Evolutionary conservation across 2,113 vertebrate genomes (phyloP), one percentile per base, ranked within the genome.

Genomic region (Ptilorrhoa leucosticta): DNA sequence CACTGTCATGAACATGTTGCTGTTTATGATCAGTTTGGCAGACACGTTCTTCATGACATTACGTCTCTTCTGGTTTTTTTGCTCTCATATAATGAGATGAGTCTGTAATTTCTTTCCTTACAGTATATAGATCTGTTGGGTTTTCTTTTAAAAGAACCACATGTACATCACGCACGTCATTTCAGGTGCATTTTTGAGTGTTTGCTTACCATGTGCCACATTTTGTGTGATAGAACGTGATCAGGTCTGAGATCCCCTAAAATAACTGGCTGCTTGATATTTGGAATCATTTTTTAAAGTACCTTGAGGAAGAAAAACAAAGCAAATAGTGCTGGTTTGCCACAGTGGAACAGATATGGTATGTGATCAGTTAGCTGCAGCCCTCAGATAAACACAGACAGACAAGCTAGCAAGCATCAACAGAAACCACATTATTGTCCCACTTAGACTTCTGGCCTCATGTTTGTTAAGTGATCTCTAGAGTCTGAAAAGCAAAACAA

Each of bases 291-390:
- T 99, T 98, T 97, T n/a, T 87, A 94, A 98, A 98, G 97, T 97
- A 98, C 95, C 97, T 98, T 87, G 93, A 98, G 97, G 95, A 95
- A 97, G 95, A 95, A 97, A 98, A 96, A 96, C 97, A 94, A 97
- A 98, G 98, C 91, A 95, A 97, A 95, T 91, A 95, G 90, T 70
- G 64, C 97, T 97, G 97, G 97, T 98, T 97, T 98, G 98, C 98
- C 98, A 77, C 97, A 98, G 94, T 97, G 98, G 98, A 98, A 98
- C 96, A 98, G 98, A 99, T 98, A 98, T 2, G 88, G 97, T 98
- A 98, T 99, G 97, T 98, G 98, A 99, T 99, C 98, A 98, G 98
- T 98, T 98, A 98, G 97, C 97, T 98, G 97, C 96, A 98, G 97
- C 97, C 97, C 97, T 89, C 98, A 98, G 98, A 98, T 98, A 98